Evolutionary conservation across 2,113 vertebrate species (phyloP), one percentile per base, ranked within the genome.

Genomic region (Prionailurus bengalensis): DNA sequence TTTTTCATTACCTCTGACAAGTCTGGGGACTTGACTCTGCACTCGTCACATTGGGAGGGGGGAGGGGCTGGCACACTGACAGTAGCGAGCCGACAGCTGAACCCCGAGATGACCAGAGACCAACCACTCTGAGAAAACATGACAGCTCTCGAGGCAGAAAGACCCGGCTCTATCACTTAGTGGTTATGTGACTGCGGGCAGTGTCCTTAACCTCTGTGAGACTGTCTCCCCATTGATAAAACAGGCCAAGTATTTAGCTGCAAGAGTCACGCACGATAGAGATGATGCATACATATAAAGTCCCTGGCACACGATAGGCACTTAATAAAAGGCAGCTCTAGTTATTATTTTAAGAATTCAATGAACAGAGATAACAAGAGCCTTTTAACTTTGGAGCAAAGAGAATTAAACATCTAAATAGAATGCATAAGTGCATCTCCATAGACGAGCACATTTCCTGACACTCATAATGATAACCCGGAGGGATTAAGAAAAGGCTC

Each of bases 381-480:
- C 61, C 36, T 93, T 94, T 85, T 86, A 89, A 73, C 42, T 94
- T 63, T 25, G 65, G 25, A 95, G 68, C 45, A 70, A n/a, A 92
- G 94, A 78, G 33, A 82, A 68, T 48, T 33, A 63, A 78, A 94
- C 81, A 73, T 80, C 80, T 82, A 82, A 29, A 31, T 1, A 33
- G 85, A 70, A 83, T 1, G 80, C n/a, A 4, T 6, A 70, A 48
- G 51, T 33, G 25, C 9, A 63, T 12, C 19, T 94, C 63, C 65
- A 45, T 51, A 55, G 73, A 19, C 14, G 42, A 83, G 8, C 14
- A 31, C 66, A 51, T 79, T 51, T 78, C 73, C 58, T 63, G 39
- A 31, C 80, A 19, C 42, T 21, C n/a, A 21, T 7, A n/a, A 61
- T 3, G n/a, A 66, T 23, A 91, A 58, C 33, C 55, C 45, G 15